Evolutionary conservation across 2,113 vertebrate species (phyloP), one percentile per base, ranked within the genome.

Genomic region (Cnemophilus loriae): DNA sequence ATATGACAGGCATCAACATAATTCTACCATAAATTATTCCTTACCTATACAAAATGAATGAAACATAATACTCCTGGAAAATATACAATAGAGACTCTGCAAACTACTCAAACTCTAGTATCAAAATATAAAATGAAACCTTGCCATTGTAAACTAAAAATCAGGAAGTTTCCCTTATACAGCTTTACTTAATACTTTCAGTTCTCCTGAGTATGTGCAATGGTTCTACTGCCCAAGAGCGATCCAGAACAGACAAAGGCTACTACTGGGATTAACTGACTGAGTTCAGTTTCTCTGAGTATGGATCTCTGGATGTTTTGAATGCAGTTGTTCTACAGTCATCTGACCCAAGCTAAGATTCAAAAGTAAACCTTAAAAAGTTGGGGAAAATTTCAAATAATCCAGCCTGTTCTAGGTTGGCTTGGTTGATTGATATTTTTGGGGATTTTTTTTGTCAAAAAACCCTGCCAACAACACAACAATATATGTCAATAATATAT

Each of bases 391-490:
- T 22, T 60, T 65, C 8, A 65, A n/a, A 60, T 35, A 47, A 61
- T 61, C 13, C 5, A 42, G 3, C 17, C 10, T 2, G 7, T 39
- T 76, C 33, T n/a, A 37, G 15, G 6, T 1, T 64, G 18, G 1
- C 15, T 64, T 46, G 2, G 2, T 28, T 53, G 19, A 10, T 13
- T 35, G 5, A 9, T n/a, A 27, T 22, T 64, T 44, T 16, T 1
- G 10, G 16, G 1, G 6, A 5, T 8, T 26, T 53, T 63, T 68
- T 53, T 5, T 2, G 56, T 41, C 32, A 16, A 24, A 47, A 41
- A 14, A 13, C 4, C 7, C 6, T 59, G 17, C 7, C 4, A 6
- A 24, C 6, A 15, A 14, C 10, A 16, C 8, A 37, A 16, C 1
- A 59, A 21, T 39, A 23, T 67, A 70, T 42, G 22, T 57, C 61